Conservation (phyloP, 2,113 vertebrate genomes). For the Bungarus multicinctus region DNA sequence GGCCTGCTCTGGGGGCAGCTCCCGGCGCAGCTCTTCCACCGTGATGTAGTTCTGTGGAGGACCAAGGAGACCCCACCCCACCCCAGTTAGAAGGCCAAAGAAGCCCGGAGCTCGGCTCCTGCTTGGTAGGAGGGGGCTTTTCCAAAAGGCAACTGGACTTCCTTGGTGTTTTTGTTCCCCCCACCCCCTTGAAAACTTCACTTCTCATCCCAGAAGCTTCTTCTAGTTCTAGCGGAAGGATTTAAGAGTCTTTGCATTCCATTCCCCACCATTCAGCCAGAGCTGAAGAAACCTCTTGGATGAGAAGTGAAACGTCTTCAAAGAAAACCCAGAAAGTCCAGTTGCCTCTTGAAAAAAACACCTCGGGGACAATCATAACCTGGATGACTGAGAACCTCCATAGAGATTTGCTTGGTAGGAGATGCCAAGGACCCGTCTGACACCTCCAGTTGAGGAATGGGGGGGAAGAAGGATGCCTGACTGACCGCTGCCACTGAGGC, state of each 20-base stretch:
- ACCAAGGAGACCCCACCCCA: not conserved
- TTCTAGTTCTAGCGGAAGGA: not conserved
- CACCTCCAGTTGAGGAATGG: too few species aligned
- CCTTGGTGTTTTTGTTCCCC: not conserved
- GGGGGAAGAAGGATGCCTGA: not conserved
- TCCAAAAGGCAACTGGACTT: not conserved
- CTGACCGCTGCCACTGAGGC: not conserved
- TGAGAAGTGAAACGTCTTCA: not conserved
- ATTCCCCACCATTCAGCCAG: not conserved
- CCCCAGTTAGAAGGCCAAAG: not conserved
- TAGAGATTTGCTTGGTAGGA: too few species aligned
- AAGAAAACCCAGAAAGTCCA: not conserved
- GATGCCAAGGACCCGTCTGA: too few species aligned
- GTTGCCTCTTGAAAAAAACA: not conserved
- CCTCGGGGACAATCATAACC: not conserved
- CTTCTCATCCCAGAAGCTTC: not conserved
- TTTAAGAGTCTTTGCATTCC: not conserved
- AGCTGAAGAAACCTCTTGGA: not conserved
- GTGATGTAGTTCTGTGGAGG: constrained; percentile 79
- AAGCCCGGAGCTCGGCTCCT: not conserved
- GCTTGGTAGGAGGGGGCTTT: not conserved
- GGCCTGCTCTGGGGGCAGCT: constrained; percentile 85
- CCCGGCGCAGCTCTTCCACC: constrained; percentile 82
- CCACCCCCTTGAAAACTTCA: not conserved
- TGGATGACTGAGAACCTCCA: not conserved